Evolutionary conservation across 2,888 invertebrate genomes (phyloP).

Genomic region (Bellardia pandia): DNA sequence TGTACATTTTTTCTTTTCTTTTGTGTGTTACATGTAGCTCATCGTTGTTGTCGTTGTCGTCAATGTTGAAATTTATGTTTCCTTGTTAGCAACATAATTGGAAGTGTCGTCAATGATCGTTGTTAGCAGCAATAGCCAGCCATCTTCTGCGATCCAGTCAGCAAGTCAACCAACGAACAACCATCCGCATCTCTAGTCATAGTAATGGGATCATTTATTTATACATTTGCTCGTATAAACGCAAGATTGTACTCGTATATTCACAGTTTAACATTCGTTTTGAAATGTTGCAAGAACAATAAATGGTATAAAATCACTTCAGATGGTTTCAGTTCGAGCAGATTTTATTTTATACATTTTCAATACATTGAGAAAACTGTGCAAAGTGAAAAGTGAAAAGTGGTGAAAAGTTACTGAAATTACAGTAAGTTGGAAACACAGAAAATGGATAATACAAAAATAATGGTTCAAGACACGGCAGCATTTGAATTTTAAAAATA

Average conservation of each 20-base stretch:
- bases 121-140: constrained; percentile 66
- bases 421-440: too few relatives aligned
- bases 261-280: constrained; percentile 66
- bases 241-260: constrained; percentile 63
- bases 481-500: too few relatives aligned
- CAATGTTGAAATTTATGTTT: constrained; percentile 77
- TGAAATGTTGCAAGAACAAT: constrained; percentile 57
- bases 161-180: constrained; percentile 34
- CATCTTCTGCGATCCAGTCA: constrained; percentile 59
- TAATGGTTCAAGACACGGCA: too few relatives aligned
- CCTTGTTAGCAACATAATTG: constrained; percentile 77
- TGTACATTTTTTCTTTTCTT: constrained; percentile 17
- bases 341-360: constrained; percentile 48
- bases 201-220: constrained; percentile 70
- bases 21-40: constrained; percentile 64
- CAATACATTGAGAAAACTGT: constrained; percentile 45
- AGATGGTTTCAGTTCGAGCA: constrained; percentile 59
- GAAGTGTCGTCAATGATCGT: constrained; percentile 77
- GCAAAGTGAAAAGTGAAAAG: not conserved
- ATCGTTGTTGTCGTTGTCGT: constrained; percentile 71
- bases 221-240: constrained; percentile 47
- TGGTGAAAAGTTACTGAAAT: too few relatives aligned
- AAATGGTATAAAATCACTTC: constrained; percentile 62
- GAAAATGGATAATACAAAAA: too few relatives aligned
- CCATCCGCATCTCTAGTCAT: constrained; percentile 53